Base-by-base conservation (phyloP, 2,888 invertebrate species). In the Drosophila birchii region DNA sequence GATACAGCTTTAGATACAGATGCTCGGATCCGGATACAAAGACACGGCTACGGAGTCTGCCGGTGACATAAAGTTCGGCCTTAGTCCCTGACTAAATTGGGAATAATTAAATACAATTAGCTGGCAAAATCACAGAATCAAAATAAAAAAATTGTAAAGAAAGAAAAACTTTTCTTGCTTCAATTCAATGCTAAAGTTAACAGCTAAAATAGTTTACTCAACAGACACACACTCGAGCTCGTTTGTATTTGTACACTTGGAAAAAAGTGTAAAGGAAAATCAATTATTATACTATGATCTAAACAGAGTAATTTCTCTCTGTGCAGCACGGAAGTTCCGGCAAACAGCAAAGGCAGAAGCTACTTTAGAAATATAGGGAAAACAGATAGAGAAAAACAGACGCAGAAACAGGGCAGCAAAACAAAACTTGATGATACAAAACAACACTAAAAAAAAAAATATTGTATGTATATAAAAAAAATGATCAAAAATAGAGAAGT, bases 101-200 rank as follows among this genome's bases (percentile, higher is more conserved):
- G 74, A 83, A 74, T 79, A 85, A 86, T 86, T 86, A 83, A 81
- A 66, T 73, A 76, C 81, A 88, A 88, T 88, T 85, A 86, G 81
- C 71, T 62, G 51, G 54, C 70, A 26, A 69, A 78, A 36, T 51
- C 51, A 36, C 51, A 36, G 14, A 34, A 20, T 18, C 49, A 49
- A 49, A 8, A 20, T 20, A 20, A 34, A 34, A 14, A 29, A 47
- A 47, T 32, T 12, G 47, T 49, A 58, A 18, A 45, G 14, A 54
- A 53, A 36, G 61, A 23, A 45, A 18, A 58, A 51, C 49, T 54
- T 51, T 67, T 63, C 70, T 61, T 75, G 58, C n/a, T 47, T 51
- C 72, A 78, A 78, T 83, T 81, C 72, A 81, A 74, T 81, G 66
- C 72, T 76, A 63, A 79, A 78, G 66, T 68, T 38, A 81, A 75